Base-by-base conservation (phyloP, 2,888 invertebrate species). In the Ischnura elegans region DNA sequence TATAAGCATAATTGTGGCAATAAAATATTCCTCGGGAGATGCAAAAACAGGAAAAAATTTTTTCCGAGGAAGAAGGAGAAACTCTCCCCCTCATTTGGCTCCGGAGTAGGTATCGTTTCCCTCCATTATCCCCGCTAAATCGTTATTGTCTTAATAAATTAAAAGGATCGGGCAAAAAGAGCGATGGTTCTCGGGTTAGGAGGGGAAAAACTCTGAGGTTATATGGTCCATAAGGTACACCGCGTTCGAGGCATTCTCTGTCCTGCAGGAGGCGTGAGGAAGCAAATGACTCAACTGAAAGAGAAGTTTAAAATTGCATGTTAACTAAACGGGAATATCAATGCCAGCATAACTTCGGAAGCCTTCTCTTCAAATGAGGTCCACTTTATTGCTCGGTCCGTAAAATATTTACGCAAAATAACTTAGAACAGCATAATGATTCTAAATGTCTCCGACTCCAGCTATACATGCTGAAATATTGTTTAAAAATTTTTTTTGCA, bases 1-100 rank as follows among this genome's bases (percentile, higher is more conserved):
- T 76, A 76, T 76, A 76, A 76, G 76, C 76, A 76, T 76, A 76
- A 76, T 76, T 76, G 76, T 76, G 36, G 76, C 76, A 76, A 76
- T 76, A 76, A 76, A 76, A 76, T 76, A 76, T 76, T 76, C 76
- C 29, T n/a, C 61, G 61, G 61, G 61, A 8, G 76, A 5, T n/a
- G 76, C 76, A 36, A 36, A 36, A 61, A 61, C 25, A 61, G 19
- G 55, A 61, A 61, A 8, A 1, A 25, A n/a, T n/a, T n/a, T n/a
- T n/a, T n/a, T n/a, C 3, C 5, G 61, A 61, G n/a, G 61, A 8
- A 61, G 25, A 21, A 25, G 25, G 19, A 61, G 25, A 61, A 61
- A 61, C 61, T 55, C 55, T 25, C 10, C 13, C 36, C 36, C 76
- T 47, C 76, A 61, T 76, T 76, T 76, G 29, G 29, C 36, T 8